phyloP scores from a whole-genome alignment of 2,797 vertebrate genomes.

The Acanthis flammea region DNA sequence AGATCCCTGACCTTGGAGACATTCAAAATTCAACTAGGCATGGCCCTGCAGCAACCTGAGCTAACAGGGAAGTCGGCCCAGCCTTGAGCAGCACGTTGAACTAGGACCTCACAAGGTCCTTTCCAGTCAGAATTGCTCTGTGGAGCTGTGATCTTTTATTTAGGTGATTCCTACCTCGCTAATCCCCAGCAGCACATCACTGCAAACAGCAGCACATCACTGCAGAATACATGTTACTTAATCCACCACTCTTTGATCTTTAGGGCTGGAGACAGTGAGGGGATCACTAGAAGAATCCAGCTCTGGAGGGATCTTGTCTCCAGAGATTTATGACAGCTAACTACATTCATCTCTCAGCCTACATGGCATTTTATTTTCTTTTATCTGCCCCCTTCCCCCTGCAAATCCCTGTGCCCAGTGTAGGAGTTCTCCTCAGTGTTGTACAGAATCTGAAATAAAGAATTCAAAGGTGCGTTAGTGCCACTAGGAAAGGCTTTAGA shows the following conservation, averaged over 20 bases:
- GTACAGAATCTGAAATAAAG: slow-evolving; percentile 15
- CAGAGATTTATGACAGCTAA: slow-evolving; percentile 17
- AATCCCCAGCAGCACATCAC: slow-evolving; percentile 12
- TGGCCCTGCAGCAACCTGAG: neutral
- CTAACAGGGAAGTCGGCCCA: neutral
- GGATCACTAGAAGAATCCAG: slow-evolving; percentile 17
- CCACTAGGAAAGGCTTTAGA: neutral
- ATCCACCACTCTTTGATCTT: slow-evolving; percentile 14
- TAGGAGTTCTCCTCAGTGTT: neutral
- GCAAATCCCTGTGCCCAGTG: neutral
- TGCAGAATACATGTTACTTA: neutral
- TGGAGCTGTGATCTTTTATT: slow-evolving; percentile 23
- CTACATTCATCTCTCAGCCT: neutral
- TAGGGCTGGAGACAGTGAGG: neutral
- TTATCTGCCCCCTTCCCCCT: neutral
- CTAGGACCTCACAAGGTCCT: neutral
- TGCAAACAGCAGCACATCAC: neutral
- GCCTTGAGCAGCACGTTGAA: neutral
- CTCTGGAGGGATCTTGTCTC: slow-evolving; percentile 18
- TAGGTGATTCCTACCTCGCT: slow-evolving; percentile 3
- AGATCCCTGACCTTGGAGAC: neutral
- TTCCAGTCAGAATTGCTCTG: neutral
- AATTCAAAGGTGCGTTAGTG: neutral
- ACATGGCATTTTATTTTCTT: slow-evolving; percentile 20
- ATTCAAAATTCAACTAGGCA: neutral